Evolutionary conservation across 1,140 invertebrate species (phyloP).

Genomic region (Zeugodacus cucurbitae): DNA sequence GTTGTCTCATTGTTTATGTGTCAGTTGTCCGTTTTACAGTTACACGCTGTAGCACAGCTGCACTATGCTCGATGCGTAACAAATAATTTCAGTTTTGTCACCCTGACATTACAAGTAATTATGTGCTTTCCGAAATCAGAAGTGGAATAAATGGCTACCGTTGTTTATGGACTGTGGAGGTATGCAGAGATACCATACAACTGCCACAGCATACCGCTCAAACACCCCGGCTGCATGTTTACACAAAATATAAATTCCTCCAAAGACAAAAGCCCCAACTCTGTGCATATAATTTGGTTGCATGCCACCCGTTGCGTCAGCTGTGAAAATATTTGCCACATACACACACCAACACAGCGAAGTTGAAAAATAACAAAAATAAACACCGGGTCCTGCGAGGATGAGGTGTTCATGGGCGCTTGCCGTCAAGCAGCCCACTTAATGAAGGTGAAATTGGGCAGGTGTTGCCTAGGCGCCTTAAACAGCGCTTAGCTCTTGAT

Average conservation of each 20-base stretch:
- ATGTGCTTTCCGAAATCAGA: conserved; percentile 30
- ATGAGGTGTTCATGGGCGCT: neutral
- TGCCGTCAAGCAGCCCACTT: conserved; percentile 52
- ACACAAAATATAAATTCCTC: neutral
- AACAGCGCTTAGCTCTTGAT: neutral
- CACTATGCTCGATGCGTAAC: neutral
- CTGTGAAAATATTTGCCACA: neutral
- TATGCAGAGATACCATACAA: neutral
- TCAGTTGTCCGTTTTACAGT: neutral
- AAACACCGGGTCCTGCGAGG: neutral
- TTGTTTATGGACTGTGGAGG: neutral
- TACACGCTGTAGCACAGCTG: neutral
- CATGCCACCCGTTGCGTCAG: conserved; percentile 23
- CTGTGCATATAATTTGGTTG: neutral
- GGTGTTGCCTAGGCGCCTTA: conserved; percentile 47
- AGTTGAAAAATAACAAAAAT: neutral
- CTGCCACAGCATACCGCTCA: neutral
- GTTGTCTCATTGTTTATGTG: neutral
- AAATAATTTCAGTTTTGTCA: conserved; percentile 48
- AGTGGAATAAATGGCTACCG: neutral
- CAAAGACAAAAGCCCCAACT: neutral
- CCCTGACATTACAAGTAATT: conserved; percentile 48
- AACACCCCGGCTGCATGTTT: neutral
- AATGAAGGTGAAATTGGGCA: conserved; percentile 63
- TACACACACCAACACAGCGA: neutral